Conservation (phyloP, 1,140 invertebrate genomes). For the Frieseomelitta varia region DNA sequence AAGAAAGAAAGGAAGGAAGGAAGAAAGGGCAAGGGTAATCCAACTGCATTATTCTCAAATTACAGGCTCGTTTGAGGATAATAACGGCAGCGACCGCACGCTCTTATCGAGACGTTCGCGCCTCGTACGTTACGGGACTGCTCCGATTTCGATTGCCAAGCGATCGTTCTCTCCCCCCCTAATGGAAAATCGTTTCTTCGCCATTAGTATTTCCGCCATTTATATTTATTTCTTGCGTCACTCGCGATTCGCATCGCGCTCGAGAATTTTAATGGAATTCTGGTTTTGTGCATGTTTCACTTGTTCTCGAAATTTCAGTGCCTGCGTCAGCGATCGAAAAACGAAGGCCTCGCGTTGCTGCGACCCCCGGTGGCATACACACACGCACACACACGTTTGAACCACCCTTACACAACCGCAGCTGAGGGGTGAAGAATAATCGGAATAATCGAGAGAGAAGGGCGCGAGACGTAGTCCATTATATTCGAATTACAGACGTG, state of each 20-base stretch:
- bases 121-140: background rate
- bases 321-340: no score
- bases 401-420: background rate
- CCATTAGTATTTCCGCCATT: no score
- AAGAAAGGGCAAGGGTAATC: slow-evolving; percentile 10
- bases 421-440: background rate
- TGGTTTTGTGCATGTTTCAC: no score
- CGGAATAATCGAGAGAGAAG: background rate
- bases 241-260: no score
- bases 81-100: slow-evolving; percentile 21
- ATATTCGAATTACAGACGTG: slow-evolving; percentile 68
- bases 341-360: no score
- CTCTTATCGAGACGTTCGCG: slow-evolving; percentile 17
- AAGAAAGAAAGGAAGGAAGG: background rate
- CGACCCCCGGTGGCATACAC: no score
- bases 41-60: slow-evolving; percentile 25
- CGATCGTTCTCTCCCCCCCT: background rate
- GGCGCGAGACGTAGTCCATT: slow-evolving; percentile 54
- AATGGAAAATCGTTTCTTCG: no score
- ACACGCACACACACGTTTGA: background rate
- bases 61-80: slow-evolving; percentile 27
- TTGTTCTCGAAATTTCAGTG: no score
- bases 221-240: no score
- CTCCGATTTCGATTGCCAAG: background rate
- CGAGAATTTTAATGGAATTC: no score